Evolutionary conservation across 2,888 invertebrate species (phyloP), one percentile per base, ranked within the genome.

Genomic region (Gortyna flavago): DNA sequence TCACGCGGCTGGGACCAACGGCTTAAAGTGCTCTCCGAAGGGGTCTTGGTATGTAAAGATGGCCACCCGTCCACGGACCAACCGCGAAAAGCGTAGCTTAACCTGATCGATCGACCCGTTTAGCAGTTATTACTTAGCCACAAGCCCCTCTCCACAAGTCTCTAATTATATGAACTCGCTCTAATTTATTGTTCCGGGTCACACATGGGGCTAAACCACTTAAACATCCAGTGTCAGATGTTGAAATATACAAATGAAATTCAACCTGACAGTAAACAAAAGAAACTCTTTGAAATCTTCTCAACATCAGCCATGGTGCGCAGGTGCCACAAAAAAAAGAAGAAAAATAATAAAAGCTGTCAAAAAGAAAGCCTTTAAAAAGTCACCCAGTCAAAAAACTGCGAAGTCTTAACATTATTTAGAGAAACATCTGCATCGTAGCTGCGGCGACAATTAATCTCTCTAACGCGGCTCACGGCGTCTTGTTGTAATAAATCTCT

Each of bases 401-500:
- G 61, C 48, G 65, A n/a, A 59, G 59, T 54, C 51, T 67, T 65
- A 70, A 35, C 69, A 38, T 76, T 82, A 72, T 86, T 82, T 81
- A 76, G 74, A 65, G 81, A 79, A 84, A 85, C 86, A 87, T 86
- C 84, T 89, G 88, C 87, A 84, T 71, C 65, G 75, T 73, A 66
- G 77, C 61, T 86, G 85, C 74, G 85, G 84, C 76, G 81, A 80
- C 89, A 81, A 89, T 90, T 89, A 88, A 90, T 89, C 90, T 89
- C 83, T 80, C 85, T 81, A 83, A 79, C 80, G 66, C 82, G 80
- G 80, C 87, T 87, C 77, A 83, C 83, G 79, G 81, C 73, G 79
- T 79, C 88, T 85, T 86, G 85, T 83, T 84, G 86, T 80, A 85
- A 90, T 90, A 90, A 90, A 90, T 90, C 89, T 85, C 70, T 32